Evolutionary conservation across 2,797 vertebrate genomes (phyloP).

Genomic region (Scarus forsteni): DNA sequence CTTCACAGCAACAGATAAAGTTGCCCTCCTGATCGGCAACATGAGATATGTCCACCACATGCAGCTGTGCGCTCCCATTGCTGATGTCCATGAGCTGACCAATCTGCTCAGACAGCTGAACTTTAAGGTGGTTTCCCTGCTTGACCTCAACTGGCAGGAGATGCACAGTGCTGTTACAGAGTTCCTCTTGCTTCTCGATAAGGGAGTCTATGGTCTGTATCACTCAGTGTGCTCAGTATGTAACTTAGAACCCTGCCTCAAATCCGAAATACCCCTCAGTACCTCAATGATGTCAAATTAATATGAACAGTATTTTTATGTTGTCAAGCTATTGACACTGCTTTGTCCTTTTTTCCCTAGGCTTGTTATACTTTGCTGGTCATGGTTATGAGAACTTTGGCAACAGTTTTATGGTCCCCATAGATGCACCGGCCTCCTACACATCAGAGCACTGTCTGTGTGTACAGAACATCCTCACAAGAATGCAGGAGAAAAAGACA

Average conservation of each 20-base stretch:
- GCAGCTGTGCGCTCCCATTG: slow-evolving; percentile 86
- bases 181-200: slow-evolving; percentile 90
- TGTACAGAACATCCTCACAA: slow-evolving; percentile 87
- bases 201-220: slow-evolving; percentile 88
- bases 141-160: slow-evolving; percentile 89
- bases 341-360: slow-evolving; percentile 68
- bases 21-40: slow-evolving; percentile 91
- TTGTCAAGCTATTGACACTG: not conserved
- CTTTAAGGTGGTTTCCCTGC: slow-evolving; percentile 91
- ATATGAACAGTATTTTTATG: not conserved
- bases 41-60: slow-evolving; percentile 89
- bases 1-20: slow-evolving; percentile 89
- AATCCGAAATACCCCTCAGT: not conserved
- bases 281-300: not conserved
- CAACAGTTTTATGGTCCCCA: slow-evolving; percentile 94
- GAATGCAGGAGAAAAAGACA: slow-evolving; percentile 89
- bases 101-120: slow-evolving; percentile 88
- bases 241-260: not conserved
- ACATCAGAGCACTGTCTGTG: slow-evolving; percentile 89
- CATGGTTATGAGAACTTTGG: slow-evolving; percentile 92
- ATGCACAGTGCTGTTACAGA: slow-evolving; percentile 90
- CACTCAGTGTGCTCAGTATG: not conserved
- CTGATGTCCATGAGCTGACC: slow-evolving; percentile 87
- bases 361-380: slow-evolving; percentile 91
- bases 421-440: slow-evolving; percentile 86